Evolutionary conservation across 2,888 invertebrate species (phyloP), one percentile per base, ranked within the genome.

Genomic region (Geophilus truncorum): DNA sequence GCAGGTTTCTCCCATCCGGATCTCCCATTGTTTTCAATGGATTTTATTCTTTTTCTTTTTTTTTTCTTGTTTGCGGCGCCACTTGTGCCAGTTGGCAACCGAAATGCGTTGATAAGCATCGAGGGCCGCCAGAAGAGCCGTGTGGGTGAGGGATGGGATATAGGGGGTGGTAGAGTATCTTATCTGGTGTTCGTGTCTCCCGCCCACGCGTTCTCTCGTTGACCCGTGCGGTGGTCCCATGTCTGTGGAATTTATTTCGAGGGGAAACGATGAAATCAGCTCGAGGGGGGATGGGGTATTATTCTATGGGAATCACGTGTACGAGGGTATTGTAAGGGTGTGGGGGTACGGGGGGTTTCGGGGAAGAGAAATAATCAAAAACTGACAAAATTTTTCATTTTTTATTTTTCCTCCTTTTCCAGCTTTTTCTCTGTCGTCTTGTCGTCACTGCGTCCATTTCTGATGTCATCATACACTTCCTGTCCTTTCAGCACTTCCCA

Each of bases 201-300:
- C 62, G 62, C 62, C 62, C 62, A 62, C 62, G 62, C 62, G 62
- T 62, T 62, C 15, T 62, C 62, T 62, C 62, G 25, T 25, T 62
- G 62, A 62, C 62, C 62, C 62, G 62, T 62, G 62, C 62, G 62
- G 62, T 62, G 62, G 62, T 62, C 62, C 62, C 62, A 62, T 62
- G 62, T 62, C 62, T 62, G 25, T 62, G 62, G 62, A 62, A 62
- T 62, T 62, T 62, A 62, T 62, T n/a, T 62, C 28, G 62, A 62
- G 62, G 62, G 62, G 62, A 62, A 25, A 62, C 62, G 62, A 62
- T 62, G 10, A 62, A 62, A 62, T 62, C 62, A 62, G 15, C 23
- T 15, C 9, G 25, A 28, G 62, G 23, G 62, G 23, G 28, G 23
- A 25, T 7, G 28, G 57, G 62, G 62, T 62, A 62, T 62, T 62